Conservation (phyloP, 2,888 invertebrate species). For the Drosophila leonis region DNA sequence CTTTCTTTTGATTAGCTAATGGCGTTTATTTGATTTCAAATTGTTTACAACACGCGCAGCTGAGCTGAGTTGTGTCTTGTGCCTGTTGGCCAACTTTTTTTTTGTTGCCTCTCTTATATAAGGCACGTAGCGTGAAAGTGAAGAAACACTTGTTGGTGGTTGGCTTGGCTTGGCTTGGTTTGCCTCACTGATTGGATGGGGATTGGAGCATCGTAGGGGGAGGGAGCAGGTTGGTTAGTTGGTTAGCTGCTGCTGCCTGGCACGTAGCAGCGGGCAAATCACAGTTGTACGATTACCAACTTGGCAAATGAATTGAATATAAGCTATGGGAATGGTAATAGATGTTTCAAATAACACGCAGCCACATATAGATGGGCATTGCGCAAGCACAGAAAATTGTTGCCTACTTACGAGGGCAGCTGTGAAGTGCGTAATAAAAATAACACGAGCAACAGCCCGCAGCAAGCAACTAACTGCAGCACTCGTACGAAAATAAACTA, state of each 20-base stretch:
- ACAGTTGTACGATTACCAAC: slow-evolving; percentile 60
- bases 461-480: slow-evolving; percentile 38
- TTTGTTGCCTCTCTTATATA: slow-evolving; percentile 39
- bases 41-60: slow-evolving; percentile 41
- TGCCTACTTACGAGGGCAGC: slow-evolving; percentile 48
- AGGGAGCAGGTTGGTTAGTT: background rate
- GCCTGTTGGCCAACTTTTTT: slow-evolving; percentile 22
- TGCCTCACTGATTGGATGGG: slow-evolving; percentile 14
- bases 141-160: slow-evolving; percentile 72
- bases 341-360: slow-evolving; percentile 14
- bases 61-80: slow-evolving; percentile 7
- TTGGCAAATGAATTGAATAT: slow-evolving; percentile 67
- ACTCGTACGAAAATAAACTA: slow-evolving; percentile 48
- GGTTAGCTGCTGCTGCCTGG: slow-evolving; percentile 26
- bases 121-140: slow-evolving; percentile 60
- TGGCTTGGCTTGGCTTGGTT: background rate
- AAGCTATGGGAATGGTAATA: slow-evolving; percentile 45
- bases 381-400: slow-evolving; percentile 19
- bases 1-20: slow-evolving; percentile 73
- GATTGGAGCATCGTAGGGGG: background rate
- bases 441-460: slow-evolving; percentile 33
- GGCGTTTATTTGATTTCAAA: slow-evolving; percentile 71
- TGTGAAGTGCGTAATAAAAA: slow-evolving; percentile 42
- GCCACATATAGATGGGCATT: slow-evolving; percentile 25
- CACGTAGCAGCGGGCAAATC: slow-evolving; percentile 67